Percentiles rank a stretch among this genome's conserved stretches.
Conservation (phyloP, 2,113 vertebrate genomes). For the Guaruba guarouba region DNA sequence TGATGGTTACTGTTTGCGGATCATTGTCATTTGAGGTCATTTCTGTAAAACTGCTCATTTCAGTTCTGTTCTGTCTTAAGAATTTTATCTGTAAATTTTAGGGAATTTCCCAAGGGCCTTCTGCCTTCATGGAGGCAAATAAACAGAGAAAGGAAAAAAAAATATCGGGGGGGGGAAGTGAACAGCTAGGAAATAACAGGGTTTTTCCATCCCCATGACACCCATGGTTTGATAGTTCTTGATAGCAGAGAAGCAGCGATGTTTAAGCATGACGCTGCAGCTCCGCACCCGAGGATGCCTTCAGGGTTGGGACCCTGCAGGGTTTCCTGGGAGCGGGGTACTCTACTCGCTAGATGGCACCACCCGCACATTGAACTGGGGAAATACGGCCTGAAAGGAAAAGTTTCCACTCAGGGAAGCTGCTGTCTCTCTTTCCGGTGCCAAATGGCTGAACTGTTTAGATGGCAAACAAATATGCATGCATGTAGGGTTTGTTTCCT, state of each 20-base stretch:
- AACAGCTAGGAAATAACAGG: neutral
- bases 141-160: neutral
- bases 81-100: neutral
- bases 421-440: neutral
- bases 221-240: neutral
- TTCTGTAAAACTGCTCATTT: neutral
- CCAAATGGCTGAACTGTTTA: accelerated
- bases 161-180: accelerated
- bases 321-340: neutral
- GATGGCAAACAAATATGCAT: accelerated
- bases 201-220: neutral
- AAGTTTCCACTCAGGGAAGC: neutral
- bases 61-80: neutral
- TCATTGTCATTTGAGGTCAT: neutral
- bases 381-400: accelerated
- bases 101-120: neutral
- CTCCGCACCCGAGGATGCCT: too few relatives aligned
- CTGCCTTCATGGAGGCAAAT: neutral
- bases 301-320: neutral
- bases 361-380: neutral
- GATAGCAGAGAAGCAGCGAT: accelerated
- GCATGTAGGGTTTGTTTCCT: neutral
- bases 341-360: conserved; percentile 60
- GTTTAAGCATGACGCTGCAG: accelerated
- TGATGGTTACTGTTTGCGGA: accelerated